phyloP scores from a whole-genome alignment of 2,888 invertebrate species.

The Torymus aiolomorphi region DNA sequence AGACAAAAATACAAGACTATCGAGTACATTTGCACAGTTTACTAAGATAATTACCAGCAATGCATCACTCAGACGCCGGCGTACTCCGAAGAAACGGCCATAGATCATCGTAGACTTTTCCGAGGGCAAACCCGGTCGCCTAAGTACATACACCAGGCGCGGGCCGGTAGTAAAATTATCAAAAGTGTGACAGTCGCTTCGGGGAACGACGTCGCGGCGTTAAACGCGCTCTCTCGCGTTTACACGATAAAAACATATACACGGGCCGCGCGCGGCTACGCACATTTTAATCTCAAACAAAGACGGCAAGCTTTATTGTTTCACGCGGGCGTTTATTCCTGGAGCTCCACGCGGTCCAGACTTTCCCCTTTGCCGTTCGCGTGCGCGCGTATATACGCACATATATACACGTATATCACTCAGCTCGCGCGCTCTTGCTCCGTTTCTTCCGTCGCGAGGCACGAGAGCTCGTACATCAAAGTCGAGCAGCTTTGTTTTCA shows the following conservation, averaged over 20 bases:
- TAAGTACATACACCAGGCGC: too few relatives aligned
- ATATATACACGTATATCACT: too few relatives aligned
- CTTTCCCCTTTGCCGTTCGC: constrained; percentile 44
- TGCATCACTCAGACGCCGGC: constrained; percentile 7
- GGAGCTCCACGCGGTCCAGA: constrained; percentile 41
- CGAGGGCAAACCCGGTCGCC: neutral
- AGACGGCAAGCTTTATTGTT: constrained; percentile 50
- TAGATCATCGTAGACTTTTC: constrained; percentile 17
- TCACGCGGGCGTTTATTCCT: constrained; percentile 56
- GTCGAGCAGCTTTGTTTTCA: constrained; percentile 48
- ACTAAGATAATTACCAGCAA: neutral
- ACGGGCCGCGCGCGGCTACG: neutral
- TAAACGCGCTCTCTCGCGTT: constrained; percentile 20
- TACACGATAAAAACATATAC: constrained; percentile 33
- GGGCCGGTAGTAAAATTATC: constrained; percentile 26
- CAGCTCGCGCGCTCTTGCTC: neutral
- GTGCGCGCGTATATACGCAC: neutral
- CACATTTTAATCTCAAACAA: constrained; percentile 47
- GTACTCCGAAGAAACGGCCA: neutral
- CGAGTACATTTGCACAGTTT: neutral
- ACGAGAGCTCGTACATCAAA: constrained; percentile 49
- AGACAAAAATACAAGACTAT: neutral
- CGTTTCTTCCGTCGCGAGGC: constrained; percentile 50
- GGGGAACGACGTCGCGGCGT: constrained; percentile 16
- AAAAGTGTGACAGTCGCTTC: constrained; percentile 34